Conservation (phyloP, 2,113 vertebrate species). For the Physeter macrocephalus region DNA sequence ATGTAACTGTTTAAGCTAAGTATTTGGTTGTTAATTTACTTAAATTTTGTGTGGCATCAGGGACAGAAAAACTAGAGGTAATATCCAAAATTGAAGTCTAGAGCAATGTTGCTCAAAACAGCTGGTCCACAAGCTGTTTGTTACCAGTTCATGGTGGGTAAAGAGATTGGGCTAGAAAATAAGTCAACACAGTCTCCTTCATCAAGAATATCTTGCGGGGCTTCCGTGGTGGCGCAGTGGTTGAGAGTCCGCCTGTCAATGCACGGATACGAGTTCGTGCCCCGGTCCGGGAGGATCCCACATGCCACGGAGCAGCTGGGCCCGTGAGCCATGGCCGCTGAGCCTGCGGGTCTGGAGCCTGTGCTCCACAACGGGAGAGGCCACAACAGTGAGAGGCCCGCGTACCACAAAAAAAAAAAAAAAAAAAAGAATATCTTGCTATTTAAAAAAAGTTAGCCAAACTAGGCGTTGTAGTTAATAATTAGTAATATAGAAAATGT, state of each 20-base stretch:
- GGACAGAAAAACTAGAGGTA: background rate
- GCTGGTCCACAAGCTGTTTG: background rate
- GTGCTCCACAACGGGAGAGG: too few species aligned
- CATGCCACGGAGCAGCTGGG: too few species aligned
- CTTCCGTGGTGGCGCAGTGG: too few species aligned
- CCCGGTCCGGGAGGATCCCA: too few species aligned
- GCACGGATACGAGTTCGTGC: too few species aligned
- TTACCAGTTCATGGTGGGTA: background rate
- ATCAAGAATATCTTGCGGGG: background rate
- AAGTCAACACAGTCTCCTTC: background rate
- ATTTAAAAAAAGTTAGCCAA: background rate
- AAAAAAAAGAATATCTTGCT: background rate
- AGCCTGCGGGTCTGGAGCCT: too few species aligned
- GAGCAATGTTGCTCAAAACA: background rate
- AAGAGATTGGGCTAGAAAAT: background rate
- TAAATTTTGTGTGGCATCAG: background rate
- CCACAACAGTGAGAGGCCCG: too few species aligned
- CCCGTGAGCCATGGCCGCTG: too few species aligned
- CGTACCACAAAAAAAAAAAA: too few species aligned
- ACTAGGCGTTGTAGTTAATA: background rate
- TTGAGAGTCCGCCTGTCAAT: too few species aligned
- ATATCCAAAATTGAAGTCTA: background rate
- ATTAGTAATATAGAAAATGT: background rate
- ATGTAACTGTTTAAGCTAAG: background rate
- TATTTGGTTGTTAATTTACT: background rate